Evolutionary conservation across 37 sponge, comb jelly and placozoan species (phyloP).

Genomic region (Ianthella basta): DNA sequence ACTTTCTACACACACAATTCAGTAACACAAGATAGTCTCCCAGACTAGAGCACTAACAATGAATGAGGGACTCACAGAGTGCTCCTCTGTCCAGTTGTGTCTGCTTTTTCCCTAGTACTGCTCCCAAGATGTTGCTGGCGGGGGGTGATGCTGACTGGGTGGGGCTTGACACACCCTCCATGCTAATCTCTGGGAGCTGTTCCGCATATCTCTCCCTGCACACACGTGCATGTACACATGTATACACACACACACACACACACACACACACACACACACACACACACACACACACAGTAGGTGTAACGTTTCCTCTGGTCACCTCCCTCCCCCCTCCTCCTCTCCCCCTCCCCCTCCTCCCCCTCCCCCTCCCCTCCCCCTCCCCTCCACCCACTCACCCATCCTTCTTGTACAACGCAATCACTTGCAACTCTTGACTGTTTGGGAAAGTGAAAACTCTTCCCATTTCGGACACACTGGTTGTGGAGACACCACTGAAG

Average conservation of each 20-base stretch:
- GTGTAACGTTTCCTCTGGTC: not conserved
- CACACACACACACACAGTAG: not conserved
- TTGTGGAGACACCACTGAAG: not conserved
- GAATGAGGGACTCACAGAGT: constrained; percentile 9
- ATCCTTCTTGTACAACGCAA: not conserved
- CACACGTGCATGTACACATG: not conserved
- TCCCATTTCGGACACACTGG: constrained; percentile 1
- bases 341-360: too few relatives aligned
- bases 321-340: too few relatives aligned
- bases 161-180: not conserved
- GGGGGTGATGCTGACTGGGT: not conserved
- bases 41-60: too few relatives aligned
- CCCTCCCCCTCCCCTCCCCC: too few relatives aligned
- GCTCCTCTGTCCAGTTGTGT: not conserved
- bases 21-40: not conserved
- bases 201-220: constrained; percentile 12
- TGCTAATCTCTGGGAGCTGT: not conserved
- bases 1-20: too few relatives aligned
- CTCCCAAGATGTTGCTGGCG: not conserved
- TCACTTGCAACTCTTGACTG: not conserved
- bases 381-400: not conserved
- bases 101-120: not conserved
- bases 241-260: not conserved
- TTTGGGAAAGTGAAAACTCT: not conserved
- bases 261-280: not conserved